These are phyloP conservation scores for Meloidogyne exigua DNA, from an alignment of 1,140 invertebrate genomes.

Conservation along the genomic window DNA sequence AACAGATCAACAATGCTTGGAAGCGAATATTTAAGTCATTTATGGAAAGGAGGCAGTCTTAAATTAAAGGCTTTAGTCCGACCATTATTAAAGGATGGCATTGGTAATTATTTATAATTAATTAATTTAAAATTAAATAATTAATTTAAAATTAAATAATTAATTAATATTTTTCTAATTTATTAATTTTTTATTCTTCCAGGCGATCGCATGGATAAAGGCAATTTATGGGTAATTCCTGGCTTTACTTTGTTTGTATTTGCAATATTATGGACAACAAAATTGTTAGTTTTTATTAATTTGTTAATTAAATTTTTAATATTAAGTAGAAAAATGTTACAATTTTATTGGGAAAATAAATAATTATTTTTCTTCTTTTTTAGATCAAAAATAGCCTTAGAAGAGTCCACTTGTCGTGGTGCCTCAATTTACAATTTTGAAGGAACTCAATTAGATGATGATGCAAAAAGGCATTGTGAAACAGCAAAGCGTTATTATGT, in stretches of 20 bases:
- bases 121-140: too few species aligned
- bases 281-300: slow-evolving; percentile 33
- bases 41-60: slow-evolving; percentile 21
- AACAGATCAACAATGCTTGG: slow-evolving; percentile 71
- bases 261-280: slow-evolving; percentile 38
- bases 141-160: too few species aligned
- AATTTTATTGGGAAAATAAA: too few species aligned
- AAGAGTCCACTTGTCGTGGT: slow-evolving; percentile 31
- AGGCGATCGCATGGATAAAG: slow-evolving; percentile 39
- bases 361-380: background rate
- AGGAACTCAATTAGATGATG: slow-evolving; percentile 36
- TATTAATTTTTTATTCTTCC: background rate
- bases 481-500: slow-evolving; percentile 39
- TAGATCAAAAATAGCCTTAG: slow-evolving; percentile 36
- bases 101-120: slow-evolving; percentile 8
- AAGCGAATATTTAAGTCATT: slow-evolving; percentile 70
- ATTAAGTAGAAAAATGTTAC: background rate
- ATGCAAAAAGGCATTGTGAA: slow-evolving; percentile 40
- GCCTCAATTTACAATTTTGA: slow-evolving; percentile 39
- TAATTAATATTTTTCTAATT: background rate
- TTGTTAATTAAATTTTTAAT: background rate
- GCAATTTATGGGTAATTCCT: slow-evolving; percentile 39
- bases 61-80: slow-evolving; percentile 27
- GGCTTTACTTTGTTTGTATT: slow-evolving; percentile 38
- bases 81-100: slow-evolving; percentile 39